Evolutionary conservation across 2,113 vertebrate genomes (phyloP).

Genomic region (Ariopsis seemanni): DNA sequence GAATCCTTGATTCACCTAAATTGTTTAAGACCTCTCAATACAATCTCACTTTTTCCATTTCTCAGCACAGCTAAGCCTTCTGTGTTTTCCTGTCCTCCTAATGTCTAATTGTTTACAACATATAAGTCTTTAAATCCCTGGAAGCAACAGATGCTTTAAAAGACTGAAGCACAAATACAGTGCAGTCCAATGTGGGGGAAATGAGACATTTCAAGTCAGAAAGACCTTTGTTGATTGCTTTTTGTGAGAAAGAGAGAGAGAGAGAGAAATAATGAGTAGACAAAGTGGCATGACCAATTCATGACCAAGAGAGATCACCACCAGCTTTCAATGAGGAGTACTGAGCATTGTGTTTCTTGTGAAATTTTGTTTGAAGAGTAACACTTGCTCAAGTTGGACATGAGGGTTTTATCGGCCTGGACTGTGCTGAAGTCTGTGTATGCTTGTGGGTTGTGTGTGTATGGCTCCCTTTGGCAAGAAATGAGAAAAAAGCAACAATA

Average conservation of each 20-base stretch:
- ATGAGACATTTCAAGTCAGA: not conserved
- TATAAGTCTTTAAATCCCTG: not conserved
- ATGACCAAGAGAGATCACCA: not conserved
- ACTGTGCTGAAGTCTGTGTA: conserved; percentile 33
- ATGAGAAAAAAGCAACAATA: not conserved
- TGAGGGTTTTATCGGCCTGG: conserved; percentile 2
- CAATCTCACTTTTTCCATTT: not conserved
- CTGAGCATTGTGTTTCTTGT: not conserved
- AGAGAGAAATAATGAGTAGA: too few relatives aligned
- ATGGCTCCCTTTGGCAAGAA: not conserved
- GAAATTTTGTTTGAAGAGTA: not conserved
- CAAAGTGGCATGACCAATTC: not conserved
- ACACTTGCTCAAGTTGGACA: not conserved
- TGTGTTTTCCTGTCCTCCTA: not conserved
- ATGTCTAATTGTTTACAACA: not conserved
- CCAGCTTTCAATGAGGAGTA: not conserved
- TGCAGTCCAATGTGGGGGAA: not conserved
- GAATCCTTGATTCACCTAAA: conserved; percentile 5
- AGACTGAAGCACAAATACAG: not conserved
- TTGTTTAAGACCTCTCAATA: not conserved
- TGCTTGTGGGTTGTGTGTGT: conserved; percentile 34
- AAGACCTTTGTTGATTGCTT: not conserved
- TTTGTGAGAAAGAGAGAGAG: not conserved
- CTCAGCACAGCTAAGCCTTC: not conserved
- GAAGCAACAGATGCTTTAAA: not conserved